These are phyloP conservation scores for Caenorhabditis plicata DNA, from an alignment of 2,888 invertebrate genomes.

Conservation along the genomic window DNA sequence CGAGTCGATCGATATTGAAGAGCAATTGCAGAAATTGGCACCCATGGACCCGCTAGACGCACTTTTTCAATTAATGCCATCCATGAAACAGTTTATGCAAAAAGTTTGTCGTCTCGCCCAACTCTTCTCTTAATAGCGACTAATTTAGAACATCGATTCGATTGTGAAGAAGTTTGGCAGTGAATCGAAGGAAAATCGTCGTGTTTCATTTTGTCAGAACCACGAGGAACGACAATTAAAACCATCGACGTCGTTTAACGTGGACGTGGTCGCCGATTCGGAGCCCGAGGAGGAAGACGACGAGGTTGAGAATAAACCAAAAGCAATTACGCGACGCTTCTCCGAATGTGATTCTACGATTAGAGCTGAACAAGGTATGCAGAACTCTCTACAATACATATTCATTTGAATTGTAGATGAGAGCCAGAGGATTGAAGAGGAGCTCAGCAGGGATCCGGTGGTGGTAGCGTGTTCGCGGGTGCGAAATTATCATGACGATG, in stretches of 20 bases:
- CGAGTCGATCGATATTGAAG: slow-evolving; percentile 8
- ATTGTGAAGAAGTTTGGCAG: slow-evolving; percentile 18
- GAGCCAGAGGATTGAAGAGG: slow-evolving; percentile 1
- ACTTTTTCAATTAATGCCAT: slow-evolving; percentile 22
- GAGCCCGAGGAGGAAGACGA: not conserved
- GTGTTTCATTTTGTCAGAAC: no score
- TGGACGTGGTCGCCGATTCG: not conserved
- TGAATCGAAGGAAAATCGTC: slow-evolving; percentile 13
- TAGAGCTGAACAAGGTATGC: not conserved
- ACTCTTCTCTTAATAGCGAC: no score
- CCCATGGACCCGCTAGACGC: no score
- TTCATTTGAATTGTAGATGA: not conserved
- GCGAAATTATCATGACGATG: slow-evolving; percentile 24
- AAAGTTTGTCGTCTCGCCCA: no score
- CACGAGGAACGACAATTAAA: no score
- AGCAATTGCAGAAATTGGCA: slow-evolving; percentile 16
- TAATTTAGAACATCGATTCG: no score
- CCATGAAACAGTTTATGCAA: slow-evolving; percentile 7
- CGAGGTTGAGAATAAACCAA: not conserved
- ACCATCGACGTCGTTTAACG: no score
- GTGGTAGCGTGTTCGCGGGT: slow-evolving; percentile 19
- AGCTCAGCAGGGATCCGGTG: slow-evolving; percentile 4
- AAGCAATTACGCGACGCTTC: not conserved
- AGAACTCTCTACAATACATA: not conserved
- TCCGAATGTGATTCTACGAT: not conserved